Evolutionary conservation across 1,140 invertebrate genomes (phyloP), one percentile per base, ranked within the genome.

Genomic region (Lethrus apterus): DNA sequence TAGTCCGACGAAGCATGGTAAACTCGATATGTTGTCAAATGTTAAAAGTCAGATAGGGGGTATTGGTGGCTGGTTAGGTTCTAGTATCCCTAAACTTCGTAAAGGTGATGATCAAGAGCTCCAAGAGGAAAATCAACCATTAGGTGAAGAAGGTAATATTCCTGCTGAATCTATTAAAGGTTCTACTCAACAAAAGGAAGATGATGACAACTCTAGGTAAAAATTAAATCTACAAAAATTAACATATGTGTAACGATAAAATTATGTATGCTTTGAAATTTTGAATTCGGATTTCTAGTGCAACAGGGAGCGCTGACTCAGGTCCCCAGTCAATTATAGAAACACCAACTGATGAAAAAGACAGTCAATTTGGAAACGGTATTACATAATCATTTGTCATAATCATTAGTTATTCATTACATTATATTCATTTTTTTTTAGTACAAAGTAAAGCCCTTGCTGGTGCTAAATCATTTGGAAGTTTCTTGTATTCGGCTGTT

Each of bases 371-470:
- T 63, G 83, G 83, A 62, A 83, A 81, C 65, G 85, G 85, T 87
- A 75, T 11, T 40, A 7, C 18, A 20, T 40, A 14, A 21, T 13
- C 19, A 1, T 17, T 14, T 14, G 2, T 4, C 19, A 10, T n/a
- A 19, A 20, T 20, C 19, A n/a, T 13, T 36, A 20, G 10, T 36
- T 14, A 36, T 36, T 21, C 11, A 26, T 24, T 15, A 26, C 7
- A 26, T 26, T 42, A 13, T 40, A 21, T 40, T 40, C 10, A n/a
- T 66, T 64, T 50, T 20, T 33, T 61, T 48, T 19, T 73, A 86
- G 89, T 91, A 61, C 91, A 89, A 52, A 89, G 84, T 55, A 93
- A 93, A 75, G 90, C 90, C 38, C 75, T 93, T 51, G 88, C 88
- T 52, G 86, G 89, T 19, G 91, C 89, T 65, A 94, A 87, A 75